A percentile compares a stretch with the other conserved stretches of the same genome.
These are phyloP conservation scores for Geodia barretti DNA, from an alignment of 37 sponge, comb jelly and placozoan species.

Conservation along the genomic window DNA sequence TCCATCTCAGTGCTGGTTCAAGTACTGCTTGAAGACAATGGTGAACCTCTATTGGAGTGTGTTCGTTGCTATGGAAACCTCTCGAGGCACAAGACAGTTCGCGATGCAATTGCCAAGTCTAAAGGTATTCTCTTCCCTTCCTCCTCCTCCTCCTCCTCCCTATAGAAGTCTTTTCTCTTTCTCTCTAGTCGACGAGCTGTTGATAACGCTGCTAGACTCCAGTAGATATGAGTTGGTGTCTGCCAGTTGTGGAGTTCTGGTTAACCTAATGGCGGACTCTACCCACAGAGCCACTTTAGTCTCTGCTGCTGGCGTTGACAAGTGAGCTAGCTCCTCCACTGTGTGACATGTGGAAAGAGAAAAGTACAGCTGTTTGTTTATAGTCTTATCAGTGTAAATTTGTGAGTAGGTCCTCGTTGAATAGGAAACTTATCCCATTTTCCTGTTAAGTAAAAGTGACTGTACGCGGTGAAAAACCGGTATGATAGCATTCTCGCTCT, in stretches of 20 bases:
- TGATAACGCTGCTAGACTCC: slow-evolving; percentile 84
- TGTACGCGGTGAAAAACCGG: no score
- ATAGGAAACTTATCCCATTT: no score
- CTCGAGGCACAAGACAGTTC: slow-evolving; percentile 52
- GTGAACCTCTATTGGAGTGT: slow-evolving; percentile 55
- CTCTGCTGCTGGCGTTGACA: slow-evolving; percentile 59
- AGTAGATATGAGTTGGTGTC: slow-evolving; percentile 81
- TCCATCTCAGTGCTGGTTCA: slow-evolving; percentile 64
- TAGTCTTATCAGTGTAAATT: no score
- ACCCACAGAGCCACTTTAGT: slow-evolving; percentile 33
- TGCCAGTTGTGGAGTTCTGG: slow-evolving; percentile 83
- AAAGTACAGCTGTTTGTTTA: no score
- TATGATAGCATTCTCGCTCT: no score
- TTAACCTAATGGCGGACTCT: slow-evolving; percentile 79
- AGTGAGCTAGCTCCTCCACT: no score
- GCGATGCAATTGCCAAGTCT: slow-evolving; percentile 31
- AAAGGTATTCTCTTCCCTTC: slow-evolving; percentile 51
- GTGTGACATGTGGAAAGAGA: no score
- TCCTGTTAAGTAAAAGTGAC: no score
- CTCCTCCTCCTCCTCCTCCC: background rate
- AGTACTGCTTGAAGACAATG: slow-evolving; percentile 53
- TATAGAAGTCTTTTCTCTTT: background rate
- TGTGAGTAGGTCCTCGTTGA: no score
- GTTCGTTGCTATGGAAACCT: slow-evolving; percentile 80
- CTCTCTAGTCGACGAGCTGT: slow-evolving; percentile 70